Base-by-base conservation (phyloP, 2,113 vertebrate genomes). In the Notarius quadriscutis region DNA sequence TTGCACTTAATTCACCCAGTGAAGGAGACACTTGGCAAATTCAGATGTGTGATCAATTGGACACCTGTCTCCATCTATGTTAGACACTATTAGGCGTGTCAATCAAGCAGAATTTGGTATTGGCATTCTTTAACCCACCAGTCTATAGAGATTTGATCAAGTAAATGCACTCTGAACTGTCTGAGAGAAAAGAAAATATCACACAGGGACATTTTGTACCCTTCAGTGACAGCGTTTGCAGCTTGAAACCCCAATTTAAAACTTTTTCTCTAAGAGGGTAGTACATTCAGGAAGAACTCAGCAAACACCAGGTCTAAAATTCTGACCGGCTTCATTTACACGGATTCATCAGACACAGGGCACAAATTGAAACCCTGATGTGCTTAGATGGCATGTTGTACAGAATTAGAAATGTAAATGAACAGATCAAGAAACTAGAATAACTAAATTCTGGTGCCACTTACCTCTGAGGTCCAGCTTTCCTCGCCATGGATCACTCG, bases 401-500 rank as follows among this genome's bases (percentile, higher is more conserved):
- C 41, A 60, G 20, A 78, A 17, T 78, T 27, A 78, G 7, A 9
- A 60, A 1, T 18, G 0, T 0, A n/a, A 79, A 58, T 30, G 4
- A 9, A 53, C 51, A 79, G 55, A 25, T 48, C 25, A 41, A 62
- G 18, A 80, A 80, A 55, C 1, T 58, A 20, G 18, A 80, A 78
- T 55, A 58, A 58, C 0, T n/a, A n/a, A 6, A 53, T 20, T 22
- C 51, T 22, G 14, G 30, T 34, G 27, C 34, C 41, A 92, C 94
- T 94, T 82, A 95, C 95, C 87, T 93, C 93, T 53, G 95, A 94
- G 2, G 93, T 91, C 0, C 92, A 94, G 93, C 92, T 95, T 92
- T 96, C 94, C 0, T 95, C 95, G 20, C 95, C 90, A 94, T 96
- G 95, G 93, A 96, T 94, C 2, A 94, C 94, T 18, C 95, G 93